phyloP scores from a whole-genome alignment of 2,113 vertebrate species.

The Trematocara nigrifrons region DNA sequence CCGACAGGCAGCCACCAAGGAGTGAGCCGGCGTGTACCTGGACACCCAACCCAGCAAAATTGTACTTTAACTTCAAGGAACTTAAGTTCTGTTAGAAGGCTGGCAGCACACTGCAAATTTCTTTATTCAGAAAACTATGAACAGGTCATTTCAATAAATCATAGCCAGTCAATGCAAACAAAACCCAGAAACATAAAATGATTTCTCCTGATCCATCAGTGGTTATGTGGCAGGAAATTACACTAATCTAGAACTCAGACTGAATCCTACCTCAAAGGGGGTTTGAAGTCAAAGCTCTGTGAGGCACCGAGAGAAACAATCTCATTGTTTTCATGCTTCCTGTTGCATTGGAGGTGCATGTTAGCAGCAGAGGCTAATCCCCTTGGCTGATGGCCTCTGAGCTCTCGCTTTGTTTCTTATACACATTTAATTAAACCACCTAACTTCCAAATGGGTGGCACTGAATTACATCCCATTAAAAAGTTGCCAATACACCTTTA shows the following conservation, averaged over 20 bases:
- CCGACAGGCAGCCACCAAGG: too few relatives aligned
- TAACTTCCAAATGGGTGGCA: not conserved
- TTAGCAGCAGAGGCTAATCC: not conserved
- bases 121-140: not conserved
- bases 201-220: not conserved
- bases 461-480: not conserved
- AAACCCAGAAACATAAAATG: not conserved
- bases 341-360: not conserved
- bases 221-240: not conserved
- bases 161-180: not conserved
- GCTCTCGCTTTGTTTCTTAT: not conserved
- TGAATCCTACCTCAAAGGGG: not conserved
- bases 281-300: not conserved
- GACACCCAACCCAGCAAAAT: too few relatives aligned
- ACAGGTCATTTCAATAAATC: not conserved
- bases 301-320: not conserved
- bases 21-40: too few relatives aligned
- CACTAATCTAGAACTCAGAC: not conserved
- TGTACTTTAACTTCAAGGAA: not conserved
- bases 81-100: not conserved
- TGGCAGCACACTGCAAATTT: not conserved
- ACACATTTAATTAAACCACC: not conserved
- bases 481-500: not conserved
- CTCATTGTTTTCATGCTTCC: not conserved
- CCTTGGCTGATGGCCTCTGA: not conserved